Base-by-base conservation (phyloP, 2,113 vertebrate genomes). In the Anseranas semipalmata region DNA sequence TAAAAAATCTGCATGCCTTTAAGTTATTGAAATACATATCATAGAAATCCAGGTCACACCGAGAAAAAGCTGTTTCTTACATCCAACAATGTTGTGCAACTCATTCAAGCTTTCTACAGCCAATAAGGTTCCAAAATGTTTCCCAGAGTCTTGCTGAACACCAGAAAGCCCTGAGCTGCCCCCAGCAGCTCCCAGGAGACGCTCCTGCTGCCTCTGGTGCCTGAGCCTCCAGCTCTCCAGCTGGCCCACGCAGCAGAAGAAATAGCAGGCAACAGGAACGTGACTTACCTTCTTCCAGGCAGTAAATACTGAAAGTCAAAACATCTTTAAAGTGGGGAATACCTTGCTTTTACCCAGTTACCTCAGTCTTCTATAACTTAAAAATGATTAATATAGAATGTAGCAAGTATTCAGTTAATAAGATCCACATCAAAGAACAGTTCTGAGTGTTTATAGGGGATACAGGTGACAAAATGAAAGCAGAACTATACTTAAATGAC, bases 71-170 rank as follows among this genome's bases (percentile, higher is more conserved):
- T 9, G 37, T n/a, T 83, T 79, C 32, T 83, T 76, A 30, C 12
- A 68, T 37, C 3, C 19, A 83, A 4, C 1, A 3, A 28, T n/a
- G 8, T 7, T 6, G 17, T 46, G 11, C 28, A 22, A 70, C 15
- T 83, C 8, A 48, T 58, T 45, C 2, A 68, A 66, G 14, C 46
- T 92, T 90, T 56, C 19, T 72, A 21, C 10, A 72, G 4, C 9
- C 37, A 3, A 1, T 0, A 15, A 9, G 12, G 12, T 55, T 95
- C 85, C 35, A 76, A 68, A 1, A 2, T 20, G 55, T 72, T 79
- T 90, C 52, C 30, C 25, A 0, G 0, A 3, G 8, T 6, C 46
- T 39, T 59, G 18, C 11, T 5, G 7, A 86, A 22, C 0, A 0
- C 14, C 45, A 62, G 43, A 53, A 89, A 87, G 6, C 3, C 17